Evolutionary conservation across 2,888 invertebrate species (phyloP), one percentile per base, ranked within the genome.

Genomic region (Drosophila demipolita): DNA sequence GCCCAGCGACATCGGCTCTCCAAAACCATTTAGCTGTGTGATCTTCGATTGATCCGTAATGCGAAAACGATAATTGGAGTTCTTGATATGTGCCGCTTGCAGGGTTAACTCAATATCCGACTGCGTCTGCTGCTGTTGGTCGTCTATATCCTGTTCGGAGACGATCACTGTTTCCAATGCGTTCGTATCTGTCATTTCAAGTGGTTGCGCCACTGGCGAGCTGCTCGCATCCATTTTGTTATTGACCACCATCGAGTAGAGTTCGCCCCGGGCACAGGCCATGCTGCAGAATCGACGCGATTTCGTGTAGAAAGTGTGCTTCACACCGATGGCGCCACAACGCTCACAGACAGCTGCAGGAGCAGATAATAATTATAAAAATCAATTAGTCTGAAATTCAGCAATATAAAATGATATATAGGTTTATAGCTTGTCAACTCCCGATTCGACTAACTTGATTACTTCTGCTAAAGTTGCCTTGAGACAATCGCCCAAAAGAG

Each of bases 291-390:
- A 97, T 76, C 96, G 94, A 70, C 97, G 95, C 77, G 97, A 96
- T 92, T 96, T 96, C 17, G 97, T 97, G 91, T 97, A 97, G 93
- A 97, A 97, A 17, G 97, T 96, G 92, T 97, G 97, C 90, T 97
- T 97, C 35, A 97, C 97, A 57, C 97, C 97, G 78, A 97, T 96
- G 23, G 96, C 96, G 55, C 97, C 97, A 93, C 97, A 97, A 92
- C 96, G 96, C 92, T 97, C 96, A 93, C 97, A 97, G 53, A 97
- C 96, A 87, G 96, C 97, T 97, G 91, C 26, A 20, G 40, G 9
- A 59, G 15, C 23, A 70, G 20, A 58, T 4, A 63, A 49, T 8
- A 33, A 26, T 23, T 20, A 11, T 0, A 12, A 0, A 0, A 1
- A 1, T 2, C 3, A 23, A 45, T 62, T 45, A 67, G 9, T 50